Percentiles rank a stretch among this genome's conserved stretches.
phyloP scores from a whole-genome alignment of 2,797 vertebrate genomes.

The Acanthornis magna region DNA sequence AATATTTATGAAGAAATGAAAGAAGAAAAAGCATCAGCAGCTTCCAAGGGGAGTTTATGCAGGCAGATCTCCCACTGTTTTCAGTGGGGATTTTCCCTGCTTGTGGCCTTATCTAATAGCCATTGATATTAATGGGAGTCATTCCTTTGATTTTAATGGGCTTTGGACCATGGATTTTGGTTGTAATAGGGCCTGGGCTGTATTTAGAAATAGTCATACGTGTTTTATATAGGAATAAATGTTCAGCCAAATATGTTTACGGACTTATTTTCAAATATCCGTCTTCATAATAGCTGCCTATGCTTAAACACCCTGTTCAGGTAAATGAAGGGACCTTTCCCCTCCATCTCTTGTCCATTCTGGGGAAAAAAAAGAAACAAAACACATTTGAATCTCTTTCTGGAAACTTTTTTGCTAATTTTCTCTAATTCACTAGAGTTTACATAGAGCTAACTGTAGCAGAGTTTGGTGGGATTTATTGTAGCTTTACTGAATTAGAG shows the following conservation, averaged over 20 bases:
- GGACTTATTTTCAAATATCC: not conserved
- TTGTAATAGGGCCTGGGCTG: not conserved
- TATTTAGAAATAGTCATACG: not conserved
- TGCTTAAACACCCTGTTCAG: not conserved
- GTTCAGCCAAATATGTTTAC: not conserved
- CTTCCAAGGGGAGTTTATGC: not conserved
- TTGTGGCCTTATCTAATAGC: not conserved
- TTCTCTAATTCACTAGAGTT: constrained; percentile 47
- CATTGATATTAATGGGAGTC: not conserved
- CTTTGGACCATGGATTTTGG: not conserved
- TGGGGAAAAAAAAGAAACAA: not conserved
- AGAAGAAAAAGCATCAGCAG: not conserved
- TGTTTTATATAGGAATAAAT: not conserved
- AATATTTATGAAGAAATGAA: constrained; percentile 41
- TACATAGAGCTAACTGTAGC: not conserved
- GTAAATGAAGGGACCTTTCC: not conserved
- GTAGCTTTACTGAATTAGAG: constrained; percentile 57
- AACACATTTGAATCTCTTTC: not conserved
- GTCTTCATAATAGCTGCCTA: not conserved
- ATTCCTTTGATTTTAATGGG: constrained; percentile 6
- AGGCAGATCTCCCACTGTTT: not conserved
- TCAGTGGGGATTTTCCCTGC: not conserved
- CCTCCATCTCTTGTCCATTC: not conserved
- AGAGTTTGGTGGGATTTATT: constrained; percentile 44
- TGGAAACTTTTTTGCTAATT: constrained; percentile 32